Evolutionary conservation across 2,113 vertebrate species (phyloP).

Genomic region (Eolophus roseicapilla): DNA sequence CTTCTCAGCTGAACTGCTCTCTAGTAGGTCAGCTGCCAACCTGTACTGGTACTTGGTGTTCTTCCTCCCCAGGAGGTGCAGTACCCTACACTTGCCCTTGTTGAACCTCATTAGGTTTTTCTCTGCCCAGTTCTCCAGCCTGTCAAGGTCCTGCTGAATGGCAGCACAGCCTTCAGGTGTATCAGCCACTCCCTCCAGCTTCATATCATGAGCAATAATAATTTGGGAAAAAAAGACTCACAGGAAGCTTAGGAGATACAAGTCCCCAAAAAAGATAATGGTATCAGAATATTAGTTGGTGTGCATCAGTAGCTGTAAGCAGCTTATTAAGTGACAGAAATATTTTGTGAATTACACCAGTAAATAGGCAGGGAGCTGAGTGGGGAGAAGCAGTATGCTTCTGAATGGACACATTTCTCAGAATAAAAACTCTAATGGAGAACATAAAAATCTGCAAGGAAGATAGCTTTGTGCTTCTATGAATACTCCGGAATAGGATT

Average conservation of each 20-base stretch:
- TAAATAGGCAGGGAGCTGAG: background rate
- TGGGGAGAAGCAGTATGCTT: background rate
- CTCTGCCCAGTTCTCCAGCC: too few relatives aligned
- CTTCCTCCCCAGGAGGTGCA: background rate
- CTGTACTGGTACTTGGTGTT: background rate
- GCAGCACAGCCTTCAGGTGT: background rate
- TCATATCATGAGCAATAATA: background rate
- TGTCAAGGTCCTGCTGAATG: too few relatives aligned
- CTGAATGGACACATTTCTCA: background rate
- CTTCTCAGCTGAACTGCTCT: background rate
- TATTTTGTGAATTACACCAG: background rate
- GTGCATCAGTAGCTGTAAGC: background rate
- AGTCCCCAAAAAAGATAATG: background rate
- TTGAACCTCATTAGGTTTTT: too few relatives aligned
- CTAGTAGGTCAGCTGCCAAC: background rate
- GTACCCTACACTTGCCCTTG: background rate
- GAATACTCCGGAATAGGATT: background rate
- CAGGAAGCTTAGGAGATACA: background rate
- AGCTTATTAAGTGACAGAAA: background rate
- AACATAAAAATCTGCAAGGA: background rate
- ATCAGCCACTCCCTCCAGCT: background rate
- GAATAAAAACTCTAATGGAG: background rate
- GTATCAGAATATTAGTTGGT: background rate
- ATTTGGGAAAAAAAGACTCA: background rate
- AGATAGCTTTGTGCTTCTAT: background rate